Conservation (phyloP, 2,113 vertebrate species). For the Balaeniceps rex region DNA sequence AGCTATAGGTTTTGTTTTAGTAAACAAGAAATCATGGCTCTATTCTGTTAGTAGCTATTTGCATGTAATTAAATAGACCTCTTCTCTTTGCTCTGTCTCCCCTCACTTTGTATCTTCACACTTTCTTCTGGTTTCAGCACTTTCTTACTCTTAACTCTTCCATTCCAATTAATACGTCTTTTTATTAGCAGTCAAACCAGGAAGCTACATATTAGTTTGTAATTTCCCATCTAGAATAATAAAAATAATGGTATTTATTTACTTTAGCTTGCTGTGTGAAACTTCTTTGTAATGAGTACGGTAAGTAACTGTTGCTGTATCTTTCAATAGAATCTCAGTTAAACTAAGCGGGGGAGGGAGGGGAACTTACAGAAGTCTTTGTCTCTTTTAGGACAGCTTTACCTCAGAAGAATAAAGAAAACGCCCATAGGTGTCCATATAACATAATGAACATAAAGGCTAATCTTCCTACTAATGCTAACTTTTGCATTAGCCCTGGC, state of each 20-base stretch:
- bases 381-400: neutral
- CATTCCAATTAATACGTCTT: neutral
- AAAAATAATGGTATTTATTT: neutral
- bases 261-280: neutral
- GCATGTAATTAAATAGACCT: neutral
- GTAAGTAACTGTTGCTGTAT: neutral
- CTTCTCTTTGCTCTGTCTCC: neutral
- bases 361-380: neutral
- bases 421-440: neutral
- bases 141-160: neutral
- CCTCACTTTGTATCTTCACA: neutral
- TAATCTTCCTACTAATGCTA: neutral
- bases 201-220: neutral
- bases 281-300: neutral
- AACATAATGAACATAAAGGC: neutral
- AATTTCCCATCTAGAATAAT: neutral
- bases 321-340: neutral
- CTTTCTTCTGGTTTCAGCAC: neutral
- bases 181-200: neutral
- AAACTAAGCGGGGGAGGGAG: fast-evolving
- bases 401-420: neutral
- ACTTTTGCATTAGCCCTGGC: neutral
- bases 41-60: neutral
- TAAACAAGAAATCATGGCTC: neutral
- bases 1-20: neutral